Evolutionary conservation across 1,140 invertebrate species (phyloP), one percentile per base, ranked within the genome.

Genomic region (Lordiphosa stackelbergi): DNA sequence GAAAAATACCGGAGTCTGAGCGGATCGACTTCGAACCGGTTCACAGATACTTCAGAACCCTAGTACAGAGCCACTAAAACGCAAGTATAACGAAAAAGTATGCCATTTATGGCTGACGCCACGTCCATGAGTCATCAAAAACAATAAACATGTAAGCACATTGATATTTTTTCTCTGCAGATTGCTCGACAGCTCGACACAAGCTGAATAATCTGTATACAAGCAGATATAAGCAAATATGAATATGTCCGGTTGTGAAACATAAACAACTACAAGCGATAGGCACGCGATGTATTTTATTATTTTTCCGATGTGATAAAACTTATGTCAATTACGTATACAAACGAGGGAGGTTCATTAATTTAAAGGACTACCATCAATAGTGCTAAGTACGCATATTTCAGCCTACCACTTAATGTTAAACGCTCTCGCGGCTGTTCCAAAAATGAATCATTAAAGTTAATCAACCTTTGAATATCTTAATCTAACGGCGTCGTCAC

Each of bases 101-200:
- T 5, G 22, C 22, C 57, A 16, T 57, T 57, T 53, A 58, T 38
- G 7, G 4, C 10, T 22, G 40, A 16, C 40, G 59, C n/a, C n/a
- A n/a, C n/a, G 31, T 34, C 38, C 60, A 31, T 55, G 49, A 61
- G 40, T 38, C 41, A 31, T 41, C 19, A 4, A 24, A 61, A 53
- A 12, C 12, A 36, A 42, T 47, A 34, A 36, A 66, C 46, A 66
- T 78, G 65, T 78, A 74, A 81, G 81, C 74, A 1, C 28, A 78
- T 59, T 63, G 58, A 60, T 69, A 52, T 60, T 69, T 5, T 54
- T 70, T 41, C 37, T 38, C 11, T 46, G 34, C 63, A 66, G 53
- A 61, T 65, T 65, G 56, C 54, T 42, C 38, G 46, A 59, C 66
- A 69, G 48, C 40, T 34, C 41, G 28, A 35, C 47, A 52, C 56